Percentiles rank a stretch among this genome's conserved stretches.
Conservation (phyloP, 2,113 vertebrate genomes). For the Empidonax traillii region DNA sequence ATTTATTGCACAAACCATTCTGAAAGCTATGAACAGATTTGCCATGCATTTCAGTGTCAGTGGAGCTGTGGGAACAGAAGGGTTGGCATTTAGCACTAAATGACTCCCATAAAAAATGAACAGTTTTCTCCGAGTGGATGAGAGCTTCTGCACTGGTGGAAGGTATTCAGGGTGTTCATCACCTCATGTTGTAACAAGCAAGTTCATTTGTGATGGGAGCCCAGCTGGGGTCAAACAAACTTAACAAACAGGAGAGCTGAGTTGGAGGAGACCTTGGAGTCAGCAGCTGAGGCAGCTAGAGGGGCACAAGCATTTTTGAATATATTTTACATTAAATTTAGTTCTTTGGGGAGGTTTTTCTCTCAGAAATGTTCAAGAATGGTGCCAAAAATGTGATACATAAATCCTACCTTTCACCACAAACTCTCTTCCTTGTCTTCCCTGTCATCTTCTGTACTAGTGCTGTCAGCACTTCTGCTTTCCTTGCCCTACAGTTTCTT, state of each 20-base stretch:
- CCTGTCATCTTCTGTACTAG: not conserved
- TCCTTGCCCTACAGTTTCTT: constrained; percentile 3
- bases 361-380: not conserved
- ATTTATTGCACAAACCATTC: not conserved
- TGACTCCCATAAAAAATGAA: not conserved
- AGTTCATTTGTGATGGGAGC: not conserved
- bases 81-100: not conserved
- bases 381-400: not conserved
- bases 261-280: not conserved
- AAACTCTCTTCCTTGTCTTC: not conserved
- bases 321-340: not conserved
- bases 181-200: not conserved
- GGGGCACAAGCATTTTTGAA: not conserved
- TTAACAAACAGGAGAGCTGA: not conserved
- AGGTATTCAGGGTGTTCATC: not conserved
- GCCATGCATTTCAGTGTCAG: not conserved
- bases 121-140: not conserved
- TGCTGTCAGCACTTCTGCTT: constrained; percentile 24
- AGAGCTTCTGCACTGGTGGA: not conserved
- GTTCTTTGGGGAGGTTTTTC: not conserved
- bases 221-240: not conserved
- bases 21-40: not conserved
- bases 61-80: not conserved
- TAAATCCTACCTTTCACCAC: constrained; percentile 20
- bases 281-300: not conserved